Base-by-base conservation (phyloP, 2,888 invertebrate species). In the Macrophya annulata region DNA sequence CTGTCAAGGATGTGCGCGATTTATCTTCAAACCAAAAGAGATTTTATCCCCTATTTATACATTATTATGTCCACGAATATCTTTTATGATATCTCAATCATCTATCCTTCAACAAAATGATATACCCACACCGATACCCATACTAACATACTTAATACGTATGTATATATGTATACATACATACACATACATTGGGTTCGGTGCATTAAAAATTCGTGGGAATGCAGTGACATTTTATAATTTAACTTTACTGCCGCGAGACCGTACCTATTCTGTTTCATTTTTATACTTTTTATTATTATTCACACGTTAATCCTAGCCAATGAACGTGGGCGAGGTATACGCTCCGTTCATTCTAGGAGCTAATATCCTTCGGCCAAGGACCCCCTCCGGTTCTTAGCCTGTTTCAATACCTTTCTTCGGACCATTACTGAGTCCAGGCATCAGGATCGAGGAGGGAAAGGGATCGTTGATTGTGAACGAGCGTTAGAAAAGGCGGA, bases 361-460 rank as follows among this genome's bases (percentile, higher is more conserved):
- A 48, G 48, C 83, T 71, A 83, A 83, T 83, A 83, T 83, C 65
- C 83, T 15, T 17, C 21, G 48, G 17, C 37, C 21, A 0, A 17
- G 51, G 68, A 65, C 83, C 71, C 83, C 83, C 83, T 48, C 37
- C 68, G 59, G 83, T 83, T 83, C 83, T 83, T 83, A 21, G 71
- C 83, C 43, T 71, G 83, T 83, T 83, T 68, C 83, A 68, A 83
- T 83, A 68, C 65, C 65, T 83, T 83, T 71, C 83, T 31, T 71
- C 48, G 31, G 31, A 62, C 81, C 62, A 65, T 81, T 81, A 62
- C n/a, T 15, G 15, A 59, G 81, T 37, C 55, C 74, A 45, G 77
- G 25, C 48, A 31, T 77, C 77, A 55, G 77, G 81, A 31, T 8
- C n/a, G 43, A 43, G 62, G 9, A 21, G 79, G 40, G 40, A 43